Base-by-base conservation (phyloP, 2,113 vertebrate genomes). In the Prunella fulvescens region DNA sequence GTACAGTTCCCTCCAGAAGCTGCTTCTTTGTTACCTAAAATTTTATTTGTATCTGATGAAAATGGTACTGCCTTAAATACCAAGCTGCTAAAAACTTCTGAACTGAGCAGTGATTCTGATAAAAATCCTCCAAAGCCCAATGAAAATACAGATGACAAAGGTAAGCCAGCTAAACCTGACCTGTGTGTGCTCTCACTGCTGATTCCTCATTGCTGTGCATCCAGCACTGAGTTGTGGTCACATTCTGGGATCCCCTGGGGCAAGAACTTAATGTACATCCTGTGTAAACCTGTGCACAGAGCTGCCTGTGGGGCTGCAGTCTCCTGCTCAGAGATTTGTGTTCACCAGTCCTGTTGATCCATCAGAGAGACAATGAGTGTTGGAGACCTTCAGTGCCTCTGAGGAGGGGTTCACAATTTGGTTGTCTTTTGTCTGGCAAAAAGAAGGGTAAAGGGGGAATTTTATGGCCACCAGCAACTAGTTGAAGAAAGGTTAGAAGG, bases 1-100 rank as follows among this genome's bases (percentile, higher is more conserved):
- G 96, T 98, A 76, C 97, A 51, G 66, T 97, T 98, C 71, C 97
- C 95, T 72, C 88, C 93, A 82, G 97, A 96, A 92, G 96, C 94
- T 76, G 71, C 96, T 33, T 23, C 89, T 26, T 92, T 95, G 64
- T 85, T 98, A 84, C 98, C 98, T 28, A 93, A 92, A 91, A 98
- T 98, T 54, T 9, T 96, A 48, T 97, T 98, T 23, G 8, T 23
- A 14, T 84, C 95, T n/a, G 97, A 96, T 35, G 84, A 66, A 66
- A 84, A 86, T 7, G 58, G 48, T 33, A 33, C 94, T 93, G 53
- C 88, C 53, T 58, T 47, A 61, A 93, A 28, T 51, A 83, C 80
- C 60, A 95, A 93, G 44, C 29, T 26, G 3, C 47, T 54, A 19
- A 94, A 81, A 89, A 64, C 53, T 74, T 91, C 31, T 4, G 92